A percentile compares a stretch with the other conserved stretches of the same genome.
Evolutionary conservation across 2,888 invertebrate species (phyloP).

Genomic region (Cheilosia impressa): DNA sequence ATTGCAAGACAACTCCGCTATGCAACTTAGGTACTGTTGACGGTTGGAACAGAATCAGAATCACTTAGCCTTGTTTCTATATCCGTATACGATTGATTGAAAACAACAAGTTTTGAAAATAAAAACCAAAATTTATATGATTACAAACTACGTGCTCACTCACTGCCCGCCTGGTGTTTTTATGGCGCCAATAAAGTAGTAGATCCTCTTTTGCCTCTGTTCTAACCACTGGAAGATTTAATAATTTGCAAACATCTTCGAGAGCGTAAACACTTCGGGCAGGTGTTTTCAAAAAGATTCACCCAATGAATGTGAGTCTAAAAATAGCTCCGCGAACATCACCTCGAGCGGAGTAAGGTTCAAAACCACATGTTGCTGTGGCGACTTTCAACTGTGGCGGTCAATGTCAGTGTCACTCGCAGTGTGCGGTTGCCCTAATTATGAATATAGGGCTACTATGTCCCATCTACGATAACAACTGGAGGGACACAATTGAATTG

Average conservation of each 20-base stretch:
- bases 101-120: not conserved
- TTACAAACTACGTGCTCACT: not conserved
- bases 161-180: not conserved
- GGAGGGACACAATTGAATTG: not conserved
- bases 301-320: not conserved
- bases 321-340: not conserved
- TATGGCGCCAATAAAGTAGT: not conserved
- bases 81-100: too few relatives aligned
- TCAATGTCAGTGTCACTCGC: not conserved
- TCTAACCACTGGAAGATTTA: conserved; percentile 3
- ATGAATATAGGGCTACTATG: not conserved
- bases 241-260: not conserved
- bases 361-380: conserved; percentile 15
- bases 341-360: not conserved
- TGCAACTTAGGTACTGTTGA: too few relatives aligned
- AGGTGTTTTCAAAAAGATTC: conserved; percentile 3
- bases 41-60: not conserved
- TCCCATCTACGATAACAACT: not conserved
- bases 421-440: not conserved
- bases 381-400: not conserved
- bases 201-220: not conserved
- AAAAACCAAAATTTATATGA: not conserved
- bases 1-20: not conserved
- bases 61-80: too few relatives aligned
- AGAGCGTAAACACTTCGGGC: conserved; percentile 2